Percentiles rank a stretch among this genome's conserved stretches.
Conservation (phyloP, 2,888 invertebrate genomes). For the Athetis lepigone region DNA sequence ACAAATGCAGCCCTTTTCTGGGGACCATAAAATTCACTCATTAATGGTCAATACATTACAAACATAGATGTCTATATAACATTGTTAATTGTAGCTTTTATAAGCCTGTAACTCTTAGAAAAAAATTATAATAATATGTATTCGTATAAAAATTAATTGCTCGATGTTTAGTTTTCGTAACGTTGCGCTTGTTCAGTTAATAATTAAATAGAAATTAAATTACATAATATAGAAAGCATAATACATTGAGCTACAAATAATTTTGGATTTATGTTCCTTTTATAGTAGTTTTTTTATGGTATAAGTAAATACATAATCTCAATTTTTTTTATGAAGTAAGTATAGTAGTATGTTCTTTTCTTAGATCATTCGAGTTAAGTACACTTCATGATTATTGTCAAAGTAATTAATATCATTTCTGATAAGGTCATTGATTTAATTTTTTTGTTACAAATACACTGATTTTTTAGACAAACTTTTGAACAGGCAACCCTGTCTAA, state of each 20-base stretch:
- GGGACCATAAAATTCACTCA: constrained; percentile 24
- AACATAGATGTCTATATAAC: constrained; percentile 11
- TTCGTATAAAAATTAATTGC: constrained; percentile 33
- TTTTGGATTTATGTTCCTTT: too few species aligned
- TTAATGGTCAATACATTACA: constrained; percentile 65
- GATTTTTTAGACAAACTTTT: not conserved
- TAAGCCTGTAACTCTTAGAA: constrained; percentile 54
- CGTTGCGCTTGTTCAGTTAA: too few species aligned
- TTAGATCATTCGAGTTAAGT: too few species aligned
- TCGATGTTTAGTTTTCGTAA: constrained; percentile 22
- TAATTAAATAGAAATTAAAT: too few species aligned
- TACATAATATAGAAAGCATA: too few species aligned
- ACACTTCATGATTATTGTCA: too few species aligned
- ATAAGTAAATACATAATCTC: too few species aligned
- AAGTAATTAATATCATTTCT: too few species aligned
- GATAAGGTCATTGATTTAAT: not conserved
- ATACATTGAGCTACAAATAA: too few species aligned
- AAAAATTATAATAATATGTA: constrained; percentile 24
- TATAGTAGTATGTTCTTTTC: too few species aligned
- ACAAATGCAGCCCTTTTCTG: constrained; percentile 5
- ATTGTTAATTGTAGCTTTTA: constrained; percentile 67
- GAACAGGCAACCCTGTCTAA: not conserved
- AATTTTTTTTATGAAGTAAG: too few species aligned
- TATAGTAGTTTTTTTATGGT: too few species aligned
- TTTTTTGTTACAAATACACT: not conserved